Evolutionary conservation across 2,888 invertebrate species (phyloP).

Genomic region (Gibbula magus): DNA sequence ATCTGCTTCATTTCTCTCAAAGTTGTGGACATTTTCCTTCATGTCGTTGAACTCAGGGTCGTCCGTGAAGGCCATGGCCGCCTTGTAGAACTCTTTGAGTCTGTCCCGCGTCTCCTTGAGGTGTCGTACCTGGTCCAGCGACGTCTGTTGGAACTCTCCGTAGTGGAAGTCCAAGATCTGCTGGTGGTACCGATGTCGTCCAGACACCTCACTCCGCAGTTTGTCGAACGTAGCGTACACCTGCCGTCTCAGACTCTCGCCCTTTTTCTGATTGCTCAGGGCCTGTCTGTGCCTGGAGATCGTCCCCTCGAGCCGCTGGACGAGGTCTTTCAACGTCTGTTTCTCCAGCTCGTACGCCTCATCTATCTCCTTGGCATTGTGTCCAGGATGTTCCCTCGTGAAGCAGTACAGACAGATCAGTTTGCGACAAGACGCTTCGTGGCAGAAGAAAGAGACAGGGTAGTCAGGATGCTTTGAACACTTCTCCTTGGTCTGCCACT

Average conservation of each 20-base stretch:
- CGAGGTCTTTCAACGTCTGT: neutral
- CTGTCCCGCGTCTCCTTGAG: neutral
- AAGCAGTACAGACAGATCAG: constrained; percentile 10
- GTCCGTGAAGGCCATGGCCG: neutral
- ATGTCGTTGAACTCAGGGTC: neutral
- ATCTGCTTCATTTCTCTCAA: neutral
- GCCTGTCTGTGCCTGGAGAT: neutral
- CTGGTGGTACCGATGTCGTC: neutral
- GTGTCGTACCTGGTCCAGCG: neutral
- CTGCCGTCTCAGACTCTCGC: neutral
- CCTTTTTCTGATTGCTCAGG: too few relatives aligned
- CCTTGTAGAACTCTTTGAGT: neutral
- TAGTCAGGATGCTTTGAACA: neutral
- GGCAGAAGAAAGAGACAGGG: neutral
- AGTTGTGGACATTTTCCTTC: neutral
- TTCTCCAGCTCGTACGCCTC: constrained; percentile 5
- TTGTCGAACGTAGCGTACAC: neutral
- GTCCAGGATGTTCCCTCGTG: neutral
- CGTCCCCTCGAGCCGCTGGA: neutral
- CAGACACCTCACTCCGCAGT: neutral
- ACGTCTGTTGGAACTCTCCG: neutral
- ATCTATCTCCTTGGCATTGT: neutral
- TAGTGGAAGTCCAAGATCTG: neutral
- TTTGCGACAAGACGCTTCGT: neutral
- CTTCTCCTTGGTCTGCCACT: neutral